These are phyloP conservation scores for Coreius guichenoti DNA, from an alignment of 2,797 vertebrate species.

Conservation along the genomic window DNA sequence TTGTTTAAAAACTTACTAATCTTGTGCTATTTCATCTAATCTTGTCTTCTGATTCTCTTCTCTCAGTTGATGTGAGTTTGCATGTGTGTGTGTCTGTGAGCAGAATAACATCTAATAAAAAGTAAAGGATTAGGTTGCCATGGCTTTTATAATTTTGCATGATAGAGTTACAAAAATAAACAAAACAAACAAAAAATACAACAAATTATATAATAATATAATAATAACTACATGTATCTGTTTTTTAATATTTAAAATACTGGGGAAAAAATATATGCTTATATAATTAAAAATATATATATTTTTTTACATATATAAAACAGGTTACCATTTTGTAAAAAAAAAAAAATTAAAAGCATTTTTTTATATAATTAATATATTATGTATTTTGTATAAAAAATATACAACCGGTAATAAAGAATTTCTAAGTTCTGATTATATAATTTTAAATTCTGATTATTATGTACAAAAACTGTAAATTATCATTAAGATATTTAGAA, in stretches of 20 bases:
- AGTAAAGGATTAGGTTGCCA: conserved; percentile 59
- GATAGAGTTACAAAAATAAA: not conserved
- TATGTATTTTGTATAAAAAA: not conserved
- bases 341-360: not conserved
- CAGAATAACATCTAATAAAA: conserved; percentile 31
- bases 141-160: conserved; percentile 30
- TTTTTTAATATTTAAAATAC: not conserved
- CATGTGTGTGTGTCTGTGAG: conserved; percentile 39
- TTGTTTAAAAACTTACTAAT: conserved; percentile 21
- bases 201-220: not conserved
- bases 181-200: not conserved
- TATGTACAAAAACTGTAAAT: not conserved
- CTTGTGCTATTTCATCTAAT: conserved; percentile 31
- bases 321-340: too few species aligned
- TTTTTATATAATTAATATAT: not conserved
- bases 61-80: conserved; percentile 45
- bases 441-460: not conserved
- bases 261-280: not conserved
- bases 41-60: conserved; percentile 49
- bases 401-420: not conserved
- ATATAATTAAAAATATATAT: too few species aligned
- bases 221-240: not conserved
- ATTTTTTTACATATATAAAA: not conserved
- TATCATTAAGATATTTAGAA: not conserved
- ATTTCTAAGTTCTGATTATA: not conserved